These are phyloP conservation scores for Nomada flava DNA, from an alignment of 2,888 invertebrate species.

Conservation along the genomic window DNA sequence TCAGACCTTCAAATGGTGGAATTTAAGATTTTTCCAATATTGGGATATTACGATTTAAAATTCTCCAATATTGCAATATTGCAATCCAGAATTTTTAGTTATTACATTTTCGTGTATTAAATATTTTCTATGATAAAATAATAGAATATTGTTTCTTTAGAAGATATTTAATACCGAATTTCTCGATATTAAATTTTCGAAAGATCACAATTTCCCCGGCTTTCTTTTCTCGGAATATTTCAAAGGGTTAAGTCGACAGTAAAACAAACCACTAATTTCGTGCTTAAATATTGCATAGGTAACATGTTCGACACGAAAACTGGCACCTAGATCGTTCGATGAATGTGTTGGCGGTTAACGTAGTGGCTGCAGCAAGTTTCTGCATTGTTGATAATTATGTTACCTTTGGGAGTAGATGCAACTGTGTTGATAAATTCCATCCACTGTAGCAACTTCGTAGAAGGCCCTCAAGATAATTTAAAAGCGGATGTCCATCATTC, in stretches of 20 bases:
- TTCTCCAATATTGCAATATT: neutral
- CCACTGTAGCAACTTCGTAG: neutral
- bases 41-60: neutral
- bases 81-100: neutral
- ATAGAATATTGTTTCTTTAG: neutral
- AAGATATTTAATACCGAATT: neutral
- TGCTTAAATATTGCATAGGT: conserved; percentile 7
- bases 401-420: neutral
- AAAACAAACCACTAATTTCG: neutral
- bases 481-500: neutral
- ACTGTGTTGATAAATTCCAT: neutral
- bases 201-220: neutral
- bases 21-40: neutral
- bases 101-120: neutral
- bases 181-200: neutral
- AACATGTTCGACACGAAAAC: neutral
- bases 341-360: neutral
- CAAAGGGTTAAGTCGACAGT: too few species aligned
- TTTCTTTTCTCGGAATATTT: neutral
- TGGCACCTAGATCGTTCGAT: conserved; percentile 1
- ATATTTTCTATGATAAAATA: neutral
- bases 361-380: conserved; percentile 14
- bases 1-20: neutral
- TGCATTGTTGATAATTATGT: conserved; percentile 37
- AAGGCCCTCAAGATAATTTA: neutral